Percentiles rank a stretch among this genome's conserved stretches.
Evolutionary conservation across 1,140 invertebrate species (phyloP).

Genomic region (Drosophila prosaltans): DNA sequence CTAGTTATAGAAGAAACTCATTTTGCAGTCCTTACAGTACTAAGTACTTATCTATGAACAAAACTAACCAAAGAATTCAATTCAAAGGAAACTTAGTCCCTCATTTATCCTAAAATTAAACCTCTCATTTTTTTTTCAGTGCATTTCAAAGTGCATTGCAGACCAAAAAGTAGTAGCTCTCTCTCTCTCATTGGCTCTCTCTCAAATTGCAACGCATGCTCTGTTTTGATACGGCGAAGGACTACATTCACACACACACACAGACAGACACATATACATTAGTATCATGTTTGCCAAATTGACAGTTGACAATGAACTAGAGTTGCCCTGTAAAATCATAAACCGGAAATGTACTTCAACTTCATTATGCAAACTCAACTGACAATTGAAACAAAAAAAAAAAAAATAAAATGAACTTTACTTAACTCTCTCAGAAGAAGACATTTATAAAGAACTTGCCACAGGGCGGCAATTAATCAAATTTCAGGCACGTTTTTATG

Average conservation of each 20-base stretch:
- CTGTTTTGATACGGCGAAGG: constrained; percentile 15
- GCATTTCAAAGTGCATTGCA: constrained; percentile 30
- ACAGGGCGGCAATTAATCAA: constrained; percentile 23
- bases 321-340: constrained; percentile 19
- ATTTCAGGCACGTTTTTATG: constrained; percentile 70
- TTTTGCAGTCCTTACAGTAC: too few relatives aligned
- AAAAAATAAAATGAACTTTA: constrained; percentile 25
- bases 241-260: not conserved
- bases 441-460: constrained; percentile 16
- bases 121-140: not conserved
- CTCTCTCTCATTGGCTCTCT: constrained; percentile 10
- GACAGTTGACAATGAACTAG: constrained; percentile 77
- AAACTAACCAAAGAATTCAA: too few relatives aligned
- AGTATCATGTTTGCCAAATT: constrained; percentile 40
- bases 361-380: constrained; percentile 62
- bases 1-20: too few relatives aligned
- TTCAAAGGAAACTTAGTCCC: too few relatives aligned
- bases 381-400: not conserved
- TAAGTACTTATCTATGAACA: too few relatives aligned
- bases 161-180: constrained; percentile 18
- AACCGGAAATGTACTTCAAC: constrained; percentile 61
- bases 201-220: constrained; percentile 48
- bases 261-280: too few relatives aligned
- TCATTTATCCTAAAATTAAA: too few relatives aligned
- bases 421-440: not conserved